Base-by-base conservation (phyloP, 2,113 vertebrate genomes). In the Mirounga angustirostris region DNA sequence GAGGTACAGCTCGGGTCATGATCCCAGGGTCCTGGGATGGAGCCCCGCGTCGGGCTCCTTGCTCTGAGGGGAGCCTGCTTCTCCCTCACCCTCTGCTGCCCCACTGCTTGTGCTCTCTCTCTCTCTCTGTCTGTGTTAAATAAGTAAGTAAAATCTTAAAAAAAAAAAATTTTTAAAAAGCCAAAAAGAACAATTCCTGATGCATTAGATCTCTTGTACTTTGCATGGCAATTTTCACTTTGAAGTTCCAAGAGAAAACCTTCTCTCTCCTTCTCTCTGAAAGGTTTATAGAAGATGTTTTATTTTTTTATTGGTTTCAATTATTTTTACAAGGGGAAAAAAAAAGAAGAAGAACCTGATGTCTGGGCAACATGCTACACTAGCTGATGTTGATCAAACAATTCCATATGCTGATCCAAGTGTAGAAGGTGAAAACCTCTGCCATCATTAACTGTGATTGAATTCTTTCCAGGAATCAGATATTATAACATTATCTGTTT, bases 141-240 rank as follows among this genome's bases (percentile, higher is more conserved):
- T 46, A 46, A 46, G 46, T 46, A 46, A 46, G 46, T 46, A 46
- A 46, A 46, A 46, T 46, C 46, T 46, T 46, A 43, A 43, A 43
- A 43, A 40, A 40, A 46, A 46, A 46, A 46, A 46, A 46, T 7
- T 46, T n/a, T n/a, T n/a, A n/a, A n/a, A n/a, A n/a, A 97, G 59
- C 4, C 85, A 7, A 96, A 96, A 89, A 63, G 58, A 50, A 71
- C 28, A 91, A 28, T 85, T 82, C 7, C 91, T 95, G 52, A 65
- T 80, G 9, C 43, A 30, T 63, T 96, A 86, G 61, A 56, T 88
- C 19, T 81, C 76, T 19, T 67, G 12, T 61, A 78, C 67, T 7
- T 93, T 95, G 4, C 13, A 91, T 54, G 40, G 65, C 6, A 67
- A 33, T 96, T 96, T 95, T 97, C 61, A 92, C 91, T 97, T 46